These are phyloP conservation scores for Albula goreensis DNA, from an alignment of 2,113 vertebrate genomes.

Conservation along the genomic window DNA sequence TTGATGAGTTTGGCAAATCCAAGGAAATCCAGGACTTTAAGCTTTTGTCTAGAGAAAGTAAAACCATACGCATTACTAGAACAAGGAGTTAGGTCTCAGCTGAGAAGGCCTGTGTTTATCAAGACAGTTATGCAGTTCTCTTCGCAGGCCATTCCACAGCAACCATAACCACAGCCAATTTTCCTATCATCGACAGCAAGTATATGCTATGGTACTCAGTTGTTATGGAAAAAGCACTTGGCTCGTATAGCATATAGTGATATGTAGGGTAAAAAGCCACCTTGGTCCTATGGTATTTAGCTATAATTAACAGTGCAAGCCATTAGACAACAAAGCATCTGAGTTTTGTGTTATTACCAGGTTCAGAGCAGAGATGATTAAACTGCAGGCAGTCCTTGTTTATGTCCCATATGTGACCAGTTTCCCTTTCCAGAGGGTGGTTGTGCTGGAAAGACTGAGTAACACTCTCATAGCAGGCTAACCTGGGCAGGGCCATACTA, in stretches of 20 bases:
- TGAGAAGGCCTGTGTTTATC: not conserved
- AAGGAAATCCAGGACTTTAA: not conserved
- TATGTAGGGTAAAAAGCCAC: not conserved
- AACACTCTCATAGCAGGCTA: not conserved
- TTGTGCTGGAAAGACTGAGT: not conserved
- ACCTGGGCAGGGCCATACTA: not conserved
- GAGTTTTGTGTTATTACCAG: not conserved
- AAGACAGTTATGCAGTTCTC: not conserved
- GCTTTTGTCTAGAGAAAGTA: not conserved
- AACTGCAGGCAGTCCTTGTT: not conserved
- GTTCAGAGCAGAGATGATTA: not conserved
- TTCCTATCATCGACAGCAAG: not conserved
- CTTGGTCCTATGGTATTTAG: not conserved
- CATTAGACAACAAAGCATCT: not conserved
- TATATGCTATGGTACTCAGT: not conserved
- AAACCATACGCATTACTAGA: too few species aligned
- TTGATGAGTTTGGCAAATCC: not conserved
- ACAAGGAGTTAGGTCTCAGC: not conserved
- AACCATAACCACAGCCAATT: not conserved
- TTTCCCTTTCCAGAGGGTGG: not conserved
- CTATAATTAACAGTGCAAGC: not conserved
- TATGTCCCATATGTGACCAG: not conserved
- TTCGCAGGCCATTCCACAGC: not conserved
- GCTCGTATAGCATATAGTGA: not conserved
- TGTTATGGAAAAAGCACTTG: not conserved